These are phyloP conservation scores for Watsonalla binaria DNA, from an alignment of 2,888 invertebrate genomes.

Conservation along the genomic window DNA sequence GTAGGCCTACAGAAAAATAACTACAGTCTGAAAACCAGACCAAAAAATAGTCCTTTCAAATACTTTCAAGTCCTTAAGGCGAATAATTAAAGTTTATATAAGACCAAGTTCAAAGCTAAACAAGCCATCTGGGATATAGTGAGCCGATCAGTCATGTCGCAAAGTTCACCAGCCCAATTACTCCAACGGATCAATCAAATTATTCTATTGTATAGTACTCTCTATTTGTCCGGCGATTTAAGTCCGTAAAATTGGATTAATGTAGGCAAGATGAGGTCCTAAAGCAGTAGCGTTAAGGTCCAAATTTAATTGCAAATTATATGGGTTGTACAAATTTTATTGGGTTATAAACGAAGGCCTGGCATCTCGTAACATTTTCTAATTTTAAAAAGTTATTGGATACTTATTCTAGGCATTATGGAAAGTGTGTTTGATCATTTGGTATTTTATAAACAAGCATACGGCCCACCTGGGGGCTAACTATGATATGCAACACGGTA, in stretches of 20 bases:
- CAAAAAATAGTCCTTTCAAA: too few species aligned
- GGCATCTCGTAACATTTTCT: neutral
- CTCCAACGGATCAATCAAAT: conserved; percentile 46
- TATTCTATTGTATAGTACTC: conserved; percentile 49
- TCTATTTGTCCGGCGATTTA: conserved; percentile 2
- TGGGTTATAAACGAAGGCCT: neutral
- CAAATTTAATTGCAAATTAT: neutral
- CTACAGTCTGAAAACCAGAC: too few species aligned
- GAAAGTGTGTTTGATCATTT: neutral
- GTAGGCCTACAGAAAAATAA: too few species aligned
- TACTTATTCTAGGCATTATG: neutral
- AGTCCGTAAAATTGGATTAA: neutral
- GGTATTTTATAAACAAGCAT: too few species aligned
- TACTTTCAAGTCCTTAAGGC: too few species aligned
- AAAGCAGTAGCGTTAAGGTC: neutral
- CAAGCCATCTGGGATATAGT: too few species aligned
- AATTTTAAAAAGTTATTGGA: neutral
- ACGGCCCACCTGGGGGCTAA: too few species aligned
- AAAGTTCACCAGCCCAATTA: conserved; percentile 31
- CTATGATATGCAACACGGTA: too few species aligned
- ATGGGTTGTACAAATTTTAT: neutral
- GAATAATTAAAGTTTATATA: too few species aligned
- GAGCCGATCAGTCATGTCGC: conserved; percentile 5
- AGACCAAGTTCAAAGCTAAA: too few species aligned
- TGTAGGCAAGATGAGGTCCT: neutral